phyloP scores from a whole-genome alignment of 2,797 vertebrate species.

The Eupleurogrammus muticus region DNA sequence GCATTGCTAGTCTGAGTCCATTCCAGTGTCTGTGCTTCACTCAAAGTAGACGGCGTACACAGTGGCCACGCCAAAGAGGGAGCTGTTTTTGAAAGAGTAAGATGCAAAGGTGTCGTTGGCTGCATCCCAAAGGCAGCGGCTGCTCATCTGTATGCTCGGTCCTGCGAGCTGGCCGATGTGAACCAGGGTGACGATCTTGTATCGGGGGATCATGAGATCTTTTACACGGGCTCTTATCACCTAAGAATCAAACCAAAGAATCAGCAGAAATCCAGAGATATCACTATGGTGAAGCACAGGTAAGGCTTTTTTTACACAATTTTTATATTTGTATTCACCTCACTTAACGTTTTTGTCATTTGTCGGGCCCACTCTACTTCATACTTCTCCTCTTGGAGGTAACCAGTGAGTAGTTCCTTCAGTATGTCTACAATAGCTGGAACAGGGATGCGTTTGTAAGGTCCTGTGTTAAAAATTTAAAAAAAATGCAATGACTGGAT shows the following conservation, averaged over 20 bases:
- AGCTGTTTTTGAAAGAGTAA: conserved; percentile 87
- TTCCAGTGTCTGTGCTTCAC: conserved; percentile 59
- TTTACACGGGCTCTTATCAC: conserved; percentile 89
- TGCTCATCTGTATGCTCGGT: conserved; percentile 89
- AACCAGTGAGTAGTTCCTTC: conserved; percentile 87
- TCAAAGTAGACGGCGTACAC: conserved; percentile 91
- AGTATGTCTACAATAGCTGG: conserved; percentile 85
- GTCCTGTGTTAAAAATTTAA: conserved; percentile 81
- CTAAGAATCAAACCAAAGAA: conserved; percentile 70
- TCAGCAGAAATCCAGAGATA: not conserved
- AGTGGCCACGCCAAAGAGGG: conserved; percentile 88
- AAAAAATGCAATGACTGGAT: not conserved
- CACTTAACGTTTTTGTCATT: conserved; percentile 89
- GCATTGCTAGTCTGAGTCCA: not conserved
- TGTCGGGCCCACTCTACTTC: conserved; percentile 88
- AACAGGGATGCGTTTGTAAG: conserved; percentile 83
- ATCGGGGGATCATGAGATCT: conserved; percentile 88
- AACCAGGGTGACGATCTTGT: conserved; percentile 89
- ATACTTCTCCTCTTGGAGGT: conserved; percentile 88
- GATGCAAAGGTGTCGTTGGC: conserved; percentile 86
- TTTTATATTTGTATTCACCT: conserved; percentile 78
- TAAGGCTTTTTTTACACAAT: not conserved
- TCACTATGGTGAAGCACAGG: not conserved
- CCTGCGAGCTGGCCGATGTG: conserved; percentile 87
- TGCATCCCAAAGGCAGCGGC: conserved; percentile 92